A percentile compares a stretch with the other conserved stretches of the same genome.
These are phyloP conservation scores for Mongoloraphidia duomilia DNA, from an alignment of 2,888 invertebrate species.

Conservation along the genomic window DNA sequence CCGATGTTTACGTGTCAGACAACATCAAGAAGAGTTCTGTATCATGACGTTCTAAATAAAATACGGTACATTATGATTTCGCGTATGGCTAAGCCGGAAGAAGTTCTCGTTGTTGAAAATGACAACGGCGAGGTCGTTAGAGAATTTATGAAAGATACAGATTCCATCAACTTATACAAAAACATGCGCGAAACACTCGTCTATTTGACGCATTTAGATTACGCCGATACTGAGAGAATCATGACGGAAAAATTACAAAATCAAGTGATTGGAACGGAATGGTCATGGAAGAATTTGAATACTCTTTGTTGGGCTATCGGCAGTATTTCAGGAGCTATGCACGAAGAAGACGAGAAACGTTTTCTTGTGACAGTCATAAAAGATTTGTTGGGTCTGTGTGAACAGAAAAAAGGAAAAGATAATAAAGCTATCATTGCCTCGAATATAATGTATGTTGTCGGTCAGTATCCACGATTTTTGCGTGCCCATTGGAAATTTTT, in stretches of 20 bases:
- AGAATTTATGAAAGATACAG: constrained; percentile 99
- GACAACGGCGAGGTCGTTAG: constrained; percentile 98
- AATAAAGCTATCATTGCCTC: constrained; percentile 99
- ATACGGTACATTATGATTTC: constrained; percentile 97
- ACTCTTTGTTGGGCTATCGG: constrained; percentile 99
- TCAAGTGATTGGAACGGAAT: constrained; percentile 96
- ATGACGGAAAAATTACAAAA: constrained; percentile 98
- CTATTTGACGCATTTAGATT: constrained; percentile 97
- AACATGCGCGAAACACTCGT: constrained; percentile 98
- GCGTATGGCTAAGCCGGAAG: constrained; percentile 99
- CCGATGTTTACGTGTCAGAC: constrained; percentile 23
- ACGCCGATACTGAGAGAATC: constrained; percentile 91
- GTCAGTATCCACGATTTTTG: constrained; percentile 96
- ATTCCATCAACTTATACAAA: constrained; percentile 97
- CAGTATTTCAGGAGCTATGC: constrained; percentile 96
- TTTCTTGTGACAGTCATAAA: constrained; percentile 98
- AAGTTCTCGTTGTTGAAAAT: constrained; percentile 98
- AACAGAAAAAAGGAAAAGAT: constrained; percentile 97
- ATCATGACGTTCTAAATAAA: constrained; percentile 68
- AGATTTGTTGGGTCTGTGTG: constrained; percentile 91
- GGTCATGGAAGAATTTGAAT: constrained; percentile 99
- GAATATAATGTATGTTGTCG: constrained; percentile 99
- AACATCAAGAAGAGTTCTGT: constrained; percentile 51
- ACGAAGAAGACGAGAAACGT: constrained; percentile 97
- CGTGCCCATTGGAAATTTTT: constrained; percentile 99